Percentiles rank a stretch among this genome's conserved stretches.
Conservation (phyloP, 2,888 invertebrate genomes). For the Cepaea hortensis region DNA sequence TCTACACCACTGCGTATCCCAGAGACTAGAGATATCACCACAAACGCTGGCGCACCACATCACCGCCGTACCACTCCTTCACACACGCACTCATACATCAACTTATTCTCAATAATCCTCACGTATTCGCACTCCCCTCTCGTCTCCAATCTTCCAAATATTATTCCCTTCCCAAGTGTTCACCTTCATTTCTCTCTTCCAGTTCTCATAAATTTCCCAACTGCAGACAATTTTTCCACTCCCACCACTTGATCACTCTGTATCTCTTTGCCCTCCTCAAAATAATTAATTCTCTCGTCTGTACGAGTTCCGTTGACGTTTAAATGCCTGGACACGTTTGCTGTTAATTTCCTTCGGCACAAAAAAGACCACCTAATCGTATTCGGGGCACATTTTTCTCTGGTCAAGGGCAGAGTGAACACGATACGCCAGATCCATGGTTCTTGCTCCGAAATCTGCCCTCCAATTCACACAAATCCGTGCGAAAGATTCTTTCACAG, state of each 20-base stretch:
- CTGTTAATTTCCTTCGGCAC: constrained; percentile 15
- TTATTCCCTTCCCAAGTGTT: not conserved
- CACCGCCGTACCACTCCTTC: no score
- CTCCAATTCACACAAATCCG: not conserved
- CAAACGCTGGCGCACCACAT: no score
- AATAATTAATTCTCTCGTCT: constrained; percentile 14
- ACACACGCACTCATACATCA: no score
- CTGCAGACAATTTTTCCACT: not conserved
- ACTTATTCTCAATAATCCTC: no score
- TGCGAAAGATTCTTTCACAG: no score
- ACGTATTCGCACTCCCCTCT: no score
- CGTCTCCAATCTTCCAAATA: not conserved
- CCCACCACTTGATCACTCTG: not conserved
- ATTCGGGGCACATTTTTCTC: not conserved
- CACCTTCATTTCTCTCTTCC: not conserved
- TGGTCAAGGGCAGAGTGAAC: not conserved
- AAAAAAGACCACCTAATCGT: constrained; percentile 11
- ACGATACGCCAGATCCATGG: not conserved
- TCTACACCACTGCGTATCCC: no score
- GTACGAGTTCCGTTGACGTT: constrained; percentile 16
- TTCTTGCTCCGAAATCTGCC: not conserved
- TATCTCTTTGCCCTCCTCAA: not conserved
- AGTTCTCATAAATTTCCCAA: not conserved
- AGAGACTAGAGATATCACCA: no score
- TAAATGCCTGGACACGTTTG: constrained; percentile 27